Evolutionary conservation across 2,113 vertebrate species (phyloP).

Genomic region (Menura novaehollandiae): DNA sequence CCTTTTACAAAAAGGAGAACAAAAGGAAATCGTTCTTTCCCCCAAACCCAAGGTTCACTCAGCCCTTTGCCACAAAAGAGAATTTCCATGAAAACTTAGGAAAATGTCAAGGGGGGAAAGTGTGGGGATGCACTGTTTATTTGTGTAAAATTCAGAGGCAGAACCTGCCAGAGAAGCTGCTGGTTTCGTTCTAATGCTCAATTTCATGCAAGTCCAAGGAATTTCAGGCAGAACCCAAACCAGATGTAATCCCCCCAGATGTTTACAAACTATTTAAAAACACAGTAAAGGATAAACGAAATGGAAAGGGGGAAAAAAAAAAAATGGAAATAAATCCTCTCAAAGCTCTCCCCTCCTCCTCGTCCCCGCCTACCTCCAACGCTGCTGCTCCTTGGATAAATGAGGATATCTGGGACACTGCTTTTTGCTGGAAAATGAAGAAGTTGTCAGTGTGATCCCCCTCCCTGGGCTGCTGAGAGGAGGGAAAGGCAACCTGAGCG

Average conservation of each 20-base stretch:
- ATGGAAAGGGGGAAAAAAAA: neutral
- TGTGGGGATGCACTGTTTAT: neutral
- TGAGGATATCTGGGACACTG: neutral
- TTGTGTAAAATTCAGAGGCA: neutral
- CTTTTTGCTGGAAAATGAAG: neutral
- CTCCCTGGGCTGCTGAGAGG: neutral
- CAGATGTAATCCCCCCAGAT: neutral
- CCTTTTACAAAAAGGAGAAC: neutral
- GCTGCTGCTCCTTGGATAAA: neutral
- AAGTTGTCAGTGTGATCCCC: neutral
- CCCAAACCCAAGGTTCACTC: neutral
- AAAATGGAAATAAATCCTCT: neutral
- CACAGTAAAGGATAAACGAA: neutral
- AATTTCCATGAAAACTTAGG: neutral
- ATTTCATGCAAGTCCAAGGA: neutral
- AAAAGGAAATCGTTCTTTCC: neutral
- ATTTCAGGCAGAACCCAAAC: neutral
- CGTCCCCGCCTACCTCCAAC: slow-evolving; percentile 23
- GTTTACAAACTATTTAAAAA: neutral
- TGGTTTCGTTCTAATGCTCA: neutral
- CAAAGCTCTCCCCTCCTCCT: neutral
- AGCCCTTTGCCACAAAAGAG: neutral
- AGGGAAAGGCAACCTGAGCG: neutral
- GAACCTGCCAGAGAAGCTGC: neutral
- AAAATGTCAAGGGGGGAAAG: neutral